Base-by-base conservation (phyloP, 2,888 invertebrate genomes). In the Galeopsomyia nigrocyanea region DNA sequence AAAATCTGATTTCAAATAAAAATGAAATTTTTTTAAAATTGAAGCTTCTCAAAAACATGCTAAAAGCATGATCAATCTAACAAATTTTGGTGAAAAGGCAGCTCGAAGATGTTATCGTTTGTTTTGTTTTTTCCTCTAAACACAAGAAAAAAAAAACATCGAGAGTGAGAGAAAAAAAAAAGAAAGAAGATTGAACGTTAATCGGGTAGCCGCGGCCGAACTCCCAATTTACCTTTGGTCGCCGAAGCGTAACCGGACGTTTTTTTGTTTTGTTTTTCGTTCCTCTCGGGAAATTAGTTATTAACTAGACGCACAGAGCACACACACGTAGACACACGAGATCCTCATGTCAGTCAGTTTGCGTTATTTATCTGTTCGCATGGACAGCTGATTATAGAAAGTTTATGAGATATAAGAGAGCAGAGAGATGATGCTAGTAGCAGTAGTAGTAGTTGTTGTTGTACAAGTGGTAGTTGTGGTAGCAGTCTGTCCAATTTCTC, bases 261-360 rank as follows among this genome's bases (percentile, higher is more conserved):
- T 26, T 26, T 26, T 17, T n/a, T n/a, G n/a, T n/a, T n/a, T n/a
- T n/a, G n/a, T n/a, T n/a, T n/a, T 39, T 46, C 39, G 22, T 79
- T 77, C 77, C 64, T 79, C 77, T 79, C 80, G 63, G 75, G 70
- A 73, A 73, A 16, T 69, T 78, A 75, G 80, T 73, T 72, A 77
- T 78, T 77, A 75, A 80, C 73, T 79, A 79, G 75, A 77, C 76
- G 77, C 76, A 73, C 77, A 75, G 79, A 78, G 75, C 78, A 77
- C 76, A 77, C 76, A 73, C 76, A 75, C 79, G 14, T 76, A 78
- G 76, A 78, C 75, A 78, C 83, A 81, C 79, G 39, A 81, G 81
- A 78, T 84, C 80, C 81, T 80, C 80, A n/a, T n/a, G n/a, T n/a
- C n/a, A n/a, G 80, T 81, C 78, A 82, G 78, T 70, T 79, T 79